These are phyloP conservation scores for Phoebastria nigripes DNA, from an alignment of 2,797 vertebrate species.

Conservation along the genomic window DNA sequence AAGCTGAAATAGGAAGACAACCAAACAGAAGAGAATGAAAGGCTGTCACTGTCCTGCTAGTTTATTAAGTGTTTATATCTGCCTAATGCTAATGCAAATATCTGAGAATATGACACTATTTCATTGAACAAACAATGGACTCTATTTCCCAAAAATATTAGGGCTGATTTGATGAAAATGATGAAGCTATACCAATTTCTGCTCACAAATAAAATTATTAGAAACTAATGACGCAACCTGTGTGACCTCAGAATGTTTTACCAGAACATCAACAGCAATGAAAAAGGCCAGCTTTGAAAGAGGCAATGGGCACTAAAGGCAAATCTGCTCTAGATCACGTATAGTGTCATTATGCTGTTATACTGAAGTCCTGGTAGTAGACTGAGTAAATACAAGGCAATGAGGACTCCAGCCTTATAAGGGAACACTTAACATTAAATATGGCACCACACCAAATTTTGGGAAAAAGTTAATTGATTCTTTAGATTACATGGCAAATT, in stretches of 20 bases:
- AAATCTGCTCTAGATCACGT: neutral
- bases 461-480: neutral
- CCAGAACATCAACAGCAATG: neutral
- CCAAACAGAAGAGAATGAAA: neutral
- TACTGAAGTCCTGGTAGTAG: neutral
- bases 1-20: neutral
- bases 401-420: neutral
- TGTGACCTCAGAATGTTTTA: neutral
- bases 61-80: neutral
- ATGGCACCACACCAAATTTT: neutral
- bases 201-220: neutral
- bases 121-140: neutral
- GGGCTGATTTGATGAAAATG: neutral
- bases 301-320: neutral
- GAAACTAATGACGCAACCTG: neutral
- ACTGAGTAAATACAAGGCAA: neutral
- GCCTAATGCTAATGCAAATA: neutral
- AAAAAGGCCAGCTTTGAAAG: neutral
- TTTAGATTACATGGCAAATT: neutral
- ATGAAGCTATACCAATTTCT: neutral
- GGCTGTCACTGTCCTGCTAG: neutral
- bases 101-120: neutral
- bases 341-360: neutral
- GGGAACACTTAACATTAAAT: neutral
- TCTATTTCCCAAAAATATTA: neutral